These are phyloP conservation scores for Rattus rattus DNA, from an alignment of 2,113 vertebrate genomes.

Conservation along the genomic window DNA sequence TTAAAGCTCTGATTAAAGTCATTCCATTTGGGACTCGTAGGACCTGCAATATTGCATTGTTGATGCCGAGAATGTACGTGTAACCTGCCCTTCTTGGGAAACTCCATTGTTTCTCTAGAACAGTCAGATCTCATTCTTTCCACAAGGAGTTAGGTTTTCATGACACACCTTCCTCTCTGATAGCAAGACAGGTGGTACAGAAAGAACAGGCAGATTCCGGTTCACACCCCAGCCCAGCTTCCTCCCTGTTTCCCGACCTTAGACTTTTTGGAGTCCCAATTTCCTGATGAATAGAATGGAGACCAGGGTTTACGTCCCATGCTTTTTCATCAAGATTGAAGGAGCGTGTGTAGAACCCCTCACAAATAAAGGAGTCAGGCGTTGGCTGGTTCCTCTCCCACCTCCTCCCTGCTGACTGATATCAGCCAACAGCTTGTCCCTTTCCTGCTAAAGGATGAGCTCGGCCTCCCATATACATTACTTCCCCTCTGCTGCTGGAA, in stretches of 20 bases:
- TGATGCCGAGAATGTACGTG: background rate
- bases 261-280: background rate
- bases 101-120: constrained; percentile 5
- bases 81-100: constrained; percentile 15
- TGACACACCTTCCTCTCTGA: background rate
- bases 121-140: background rate
- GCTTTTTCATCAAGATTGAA: background rate
- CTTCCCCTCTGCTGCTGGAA: background rate
- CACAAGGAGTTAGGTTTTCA: background rate
- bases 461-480: background rate
- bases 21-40: background rate
- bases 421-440: background rate
- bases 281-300: background rate
- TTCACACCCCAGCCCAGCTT: background rate
- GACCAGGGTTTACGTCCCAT: background rate
- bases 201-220: background rate
- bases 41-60: background rate
- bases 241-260: background rate
- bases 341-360: background rate
- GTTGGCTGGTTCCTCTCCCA: background rate
- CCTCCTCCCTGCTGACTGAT: background rate
- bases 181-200: background rate
- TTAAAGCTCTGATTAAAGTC: background rate
- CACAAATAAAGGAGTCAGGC: background rate
- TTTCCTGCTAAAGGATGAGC: constrained; percentile 3